phyloP scores from a whole-genome alignment of 2,888 invertebrate species.

The Lochmaea capreae region DNA sequence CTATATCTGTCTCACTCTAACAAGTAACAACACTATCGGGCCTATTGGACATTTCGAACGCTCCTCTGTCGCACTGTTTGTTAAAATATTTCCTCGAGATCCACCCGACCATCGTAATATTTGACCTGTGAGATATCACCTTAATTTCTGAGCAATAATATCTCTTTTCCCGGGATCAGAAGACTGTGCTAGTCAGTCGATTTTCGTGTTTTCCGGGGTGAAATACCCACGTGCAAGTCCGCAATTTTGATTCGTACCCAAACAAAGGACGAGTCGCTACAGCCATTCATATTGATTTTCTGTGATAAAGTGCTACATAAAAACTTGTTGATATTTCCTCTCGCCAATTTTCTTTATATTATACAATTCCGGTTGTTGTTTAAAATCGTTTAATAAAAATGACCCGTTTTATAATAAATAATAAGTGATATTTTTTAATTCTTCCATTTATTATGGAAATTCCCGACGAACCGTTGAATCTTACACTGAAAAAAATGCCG shows the following conservation, averaged over 20 bases:
- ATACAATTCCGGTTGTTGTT: neutral
- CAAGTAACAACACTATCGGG: conserved; percentile 54
- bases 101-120: conserved; percentile 34
- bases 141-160: conserved; percentile 40
- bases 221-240: conserved; percentile 59
- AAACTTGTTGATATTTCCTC: conserved; percentile 60
- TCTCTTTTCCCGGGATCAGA: conserved; percentile 28
- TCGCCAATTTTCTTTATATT: conserved; percentile 31
- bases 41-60: conserved; percentile 45
- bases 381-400: conserved; percentile 1
- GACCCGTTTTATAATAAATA: neutral
- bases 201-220: conserved; percentile 30
- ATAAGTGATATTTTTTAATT: neutral
- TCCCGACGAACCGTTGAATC: conserved; percentile 66
- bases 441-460: conserved; percentile 57
- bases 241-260: conserved; percentile 62
- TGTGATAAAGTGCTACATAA: conserved; percentile 65
- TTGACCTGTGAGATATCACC: conserved; percentile 42
- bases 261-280: conserved; percentile 62
- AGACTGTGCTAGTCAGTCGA: conserved; percentile 22
- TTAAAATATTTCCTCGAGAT: conserved; percentile 38
- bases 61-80: conserved; percentile 32
- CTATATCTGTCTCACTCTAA: conserved; percentile 52
- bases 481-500: conserved; percentile 68
- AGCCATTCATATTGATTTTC: conserved; percentile 67